Evolutionary conservation across 2,113 vertebrate genomes (phyloP), one percentile per base, ranked within the genome.

Genomic region (Steatornis caripensis): DNA sequence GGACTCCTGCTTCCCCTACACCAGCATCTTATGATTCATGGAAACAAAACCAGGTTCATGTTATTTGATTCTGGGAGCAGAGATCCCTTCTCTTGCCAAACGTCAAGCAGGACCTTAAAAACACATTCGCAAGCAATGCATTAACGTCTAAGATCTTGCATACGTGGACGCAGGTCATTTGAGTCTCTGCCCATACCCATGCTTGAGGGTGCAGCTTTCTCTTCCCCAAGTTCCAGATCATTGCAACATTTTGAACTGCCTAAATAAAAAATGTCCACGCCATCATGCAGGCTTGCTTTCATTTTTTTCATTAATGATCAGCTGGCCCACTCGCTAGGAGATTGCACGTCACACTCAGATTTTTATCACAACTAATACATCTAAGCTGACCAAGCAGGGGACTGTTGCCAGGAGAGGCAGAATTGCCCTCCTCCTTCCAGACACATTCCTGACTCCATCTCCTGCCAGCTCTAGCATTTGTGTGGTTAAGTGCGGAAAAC

Each of bases 91-190:
- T 84, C 49, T 3, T 22, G 64, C n/a, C 77, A 68, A 32, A 37
- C 10, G 15, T 17, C 70, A 85, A 46, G 60, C 39, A 80, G 71
- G 37, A 60, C 11, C 45, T 84, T 51, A 19, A 23, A 81, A 46
- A 9, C 46, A n/a, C 0, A 0, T 7, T 34, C 2, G 0, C n/a
- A 53, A 45, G 62, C 24, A 70, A 70, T 2, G n/a, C n/a, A 7
- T 12, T 60, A 7, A 27, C 1, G 1, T 5, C 54, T 10, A 32
- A 82, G 68, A 26, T 32, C 29, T 10, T 8, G 5, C 12, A 27
- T 9, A 39, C 13, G 23, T 2, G 6, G 27, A 23, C 64, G 11
- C 26, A 45, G 49, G 8, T 29, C n/a, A 30, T 11, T 3, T 5
- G 55, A 71, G 66, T 3, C 48, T 17, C 5, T 51, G 45, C 71